Base-by-base conservation (phyloP, 2,113 vertebrate species). In the Chrysochloris asiatica region DNA sequence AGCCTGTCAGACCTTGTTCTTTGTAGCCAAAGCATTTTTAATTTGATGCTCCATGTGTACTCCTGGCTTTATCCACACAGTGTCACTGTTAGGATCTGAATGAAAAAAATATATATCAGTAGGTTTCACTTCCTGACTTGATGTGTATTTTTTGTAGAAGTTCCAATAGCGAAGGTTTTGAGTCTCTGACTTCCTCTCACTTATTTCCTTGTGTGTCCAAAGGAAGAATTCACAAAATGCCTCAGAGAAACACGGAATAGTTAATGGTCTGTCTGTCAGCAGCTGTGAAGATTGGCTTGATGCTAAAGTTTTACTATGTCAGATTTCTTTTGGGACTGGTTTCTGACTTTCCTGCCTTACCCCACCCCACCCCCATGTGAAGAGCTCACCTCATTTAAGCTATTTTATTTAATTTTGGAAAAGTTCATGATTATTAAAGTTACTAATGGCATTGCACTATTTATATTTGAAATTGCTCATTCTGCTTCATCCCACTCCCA, bases 1-100 rank as follows among this genome's bases (percentile, higher is more conserved):
- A 56, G 69, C 81, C 50, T 85, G 65, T 80, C 65, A 94, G 79
- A 83, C 43, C 6, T 43, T 86, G 69, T 73, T 93, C 2, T 59
- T 22, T 59, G 79, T 48, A 85, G 65, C 65, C 30, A 14, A 54
- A 1, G 50, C 45, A 43, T 92, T 82, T 77, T 5, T 41, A 88
- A 91, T 0, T 0, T 52, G 83, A 80, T 38, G 67, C 69, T 95
- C 30, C 28, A 0, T 0, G 0, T 98, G 98, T 97, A 97, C 96
- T 97, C 97, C 97, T 97, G 82, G 76, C 78, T 98, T 97, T 95
- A 97, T 97, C 97, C 97, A 98, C 97, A 98, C 93, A 98, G 97
- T 98, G 98, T 98, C 97, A 98, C 96, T 98, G 4, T 98, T 97
- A 97, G 97, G 97, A 97, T 96, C 96, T 93, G 75, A 92, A 92